A percentile compares a stretch with the other conserved stretches of the same genome.
Conservation (phyloP, 64 coral and sea anemone genomes). For the Orbicella faveolata region DNA sequence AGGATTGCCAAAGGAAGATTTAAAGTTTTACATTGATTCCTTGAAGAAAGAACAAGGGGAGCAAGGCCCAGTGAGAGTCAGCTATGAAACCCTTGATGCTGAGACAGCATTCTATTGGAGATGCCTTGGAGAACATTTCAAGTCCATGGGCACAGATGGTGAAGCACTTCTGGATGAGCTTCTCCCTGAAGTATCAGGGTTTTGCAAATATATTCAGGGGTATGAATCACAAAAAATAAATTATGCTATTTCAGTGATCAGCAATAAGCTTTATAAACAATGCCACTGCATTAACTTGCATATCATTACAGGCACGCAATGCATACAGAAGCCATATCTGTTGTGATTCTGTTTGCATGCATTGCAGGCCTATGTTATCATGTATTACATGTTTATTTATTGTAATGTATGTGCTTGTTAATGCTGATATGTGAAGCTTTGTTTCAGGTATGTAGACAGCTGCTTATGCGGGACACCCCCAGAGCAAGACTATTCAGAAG, state of each 20-base stretch:
- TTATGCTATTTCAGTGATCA: neutral
- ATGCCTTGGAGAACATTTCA: conserved; percentile 76
- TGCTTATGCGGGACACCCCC: conserved; percentile 14
- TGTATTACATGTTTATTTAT: neutral
- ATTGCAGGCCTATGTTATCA: neutral
- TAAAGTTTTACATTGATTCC: conserved; percentile 31
- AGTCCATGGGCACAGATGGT: conserved; percentile 61
- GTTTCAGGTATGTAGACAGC: conserved; percentile 69
- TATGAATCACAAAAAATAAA: conserved; percentile 29
- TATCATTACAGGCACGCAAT: too few species aligned
- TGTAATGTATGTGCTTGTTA: neutral
- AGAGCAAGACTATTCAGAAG: conserved; percentile 27
- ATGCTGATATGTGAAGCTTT: neutral
- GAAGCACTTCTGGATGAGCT: conserved; percentile 77
- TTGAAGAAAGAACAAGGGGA: conserved; percentile 30
- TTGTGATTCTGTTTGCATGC: too few species aligned
- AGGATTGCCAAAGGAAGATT: conserved; percentile 56
- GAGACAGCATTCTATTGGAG: conserved; percentile 91
- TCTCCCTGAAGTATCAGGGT: conserved; percentile 86
- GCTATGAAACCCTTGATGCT: conserved; percentile 58
- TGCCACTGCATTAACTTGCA: too few species aligned
- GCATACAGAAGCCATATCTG: too few species aligned
- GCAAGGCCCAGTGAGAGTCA: conserved; percentile 49
- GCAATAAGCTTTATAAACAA: neutral
- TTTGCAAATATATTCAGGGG: conserved; percentile 93